Evolutionary conservation across 2,888 invertebrate species (phyloP), one percentile per base, ranked within the genome.

Genomic region (Ornithoptera priamus): DNA sequence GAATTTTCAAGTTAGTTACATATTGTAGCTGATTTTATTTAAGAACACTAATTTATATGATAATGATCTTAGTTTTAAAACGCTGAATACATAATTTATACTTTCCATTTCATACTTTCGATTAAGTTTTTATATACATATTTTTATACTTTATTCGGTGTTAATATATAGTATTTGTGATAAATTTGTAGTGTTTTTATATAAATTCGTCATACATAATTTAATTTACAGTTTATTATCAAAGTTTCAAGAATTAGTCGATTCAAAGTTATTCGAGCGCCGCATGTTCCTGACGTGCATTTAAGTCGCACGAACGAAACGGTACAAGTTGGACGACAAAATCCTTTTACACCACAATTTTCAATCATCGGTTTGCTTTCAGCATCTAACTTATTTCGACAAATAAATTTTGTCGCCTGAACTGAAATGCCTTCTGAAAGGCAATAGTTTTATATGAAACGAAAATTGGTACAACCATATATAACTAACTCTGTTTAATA

Each of bases 231-330:
- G 8, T 39, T 8, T 39, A 8, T 39, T 39, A 59, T 24, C 24
- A 24, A 59, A 65, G 22, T 65, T 8, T 46, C 46, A 4, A 46
- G 46, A 65, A 24, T 42, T 60, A 15, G 20, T 50, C n/a, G 5
- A 36, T 66, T 66, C 7, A 36, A 66, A 60, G 60, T 66, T 36
- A 60, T 56, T 42, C 22, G 57, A 42, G 59, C 46, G 12, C 46
- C n/a, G 10, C 46, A 42, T 60, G 66, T 50, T 60, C 50, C n/a
- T 20, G 60, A 60, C 66, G 59, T 67, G 30, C 22, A 53, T 67
- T 67, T 60, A 59, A 66, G 59, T 60, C 59, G 65, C 50, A 30
- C 65, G n/a, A 66, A 66, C 53, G 61, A 36, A 20, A 36, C 36
- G 20, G 22, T 61, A 50, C 17, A 22, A 56, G 53, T 50, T 50